These are phyloP conservation scores for Drosophila azteca DNA, from an alignment of 1,140 invertebrate genomes.

Conservation along the genomic window DNA sequence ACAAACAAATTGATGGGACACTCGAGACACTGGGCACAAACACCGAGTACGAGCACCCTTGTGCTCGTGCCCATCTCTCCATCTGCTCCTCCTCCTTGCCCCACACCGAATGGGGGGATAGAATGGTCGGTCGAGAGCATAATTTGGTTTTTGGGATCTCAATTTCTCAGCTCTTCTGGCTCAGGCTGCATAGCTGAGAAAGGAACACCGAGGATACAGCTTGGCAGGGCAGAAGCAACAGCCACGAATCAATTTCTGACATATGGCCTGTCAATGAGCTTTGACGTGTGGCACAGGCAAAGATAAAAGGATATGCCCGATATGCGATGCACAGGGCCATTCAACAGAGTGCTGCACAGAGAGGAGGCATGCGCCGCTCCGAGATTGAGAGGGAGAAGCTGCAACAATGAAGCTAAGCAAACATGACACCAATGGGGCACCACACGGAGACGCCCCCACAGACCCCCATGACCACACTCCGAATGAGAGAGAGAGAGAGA, in stretches of 20 bases:
- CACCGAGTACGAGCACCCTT: not conserved
- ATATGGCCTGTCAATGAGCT: slow-evolving; percentile 56
- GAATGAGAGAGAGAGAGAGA: not conserved
- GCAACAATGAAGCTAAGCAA: slow-evolving; percentile 21
- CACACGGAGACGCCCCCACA: not conserved
- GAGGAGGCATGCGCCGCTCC: not conserved
- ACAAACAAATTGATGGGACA: slow-evolving; percentile 46
- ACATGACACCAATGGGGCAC: slow-evolving; percentile 44
- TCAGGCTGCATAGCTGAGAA: slow-evolving; percentile 2
- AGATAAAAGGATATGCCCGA: slow-evolving; percentile 41
- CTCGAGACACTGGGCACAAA: slow-evolving; percentile 39
- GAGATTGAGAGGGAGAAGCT: not conserved
- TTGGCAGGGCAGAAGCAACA: not conserved
- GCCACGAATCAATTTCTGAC: slow-evolving; percentile 56
- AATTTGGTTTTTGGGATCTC: slow-evolving; percentile 48
- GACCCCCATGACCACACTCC: not conserved
- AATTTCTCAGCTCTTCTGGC: slow-evolving; percentile 28
- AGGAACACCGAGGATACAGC: not conserved
- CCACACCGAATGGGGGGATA: too few species aligned
- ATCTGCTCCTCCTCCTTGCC: too few species aligned
- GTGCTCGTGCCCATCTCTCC: too few species aligned
- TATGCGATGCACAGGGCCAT: not conserved
- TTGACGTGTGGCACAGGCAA: slow-evolving; percentile 42
- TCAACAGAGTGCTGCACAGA: slow-evolving; percentile 29
- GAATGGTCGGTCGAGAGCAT: slow-evolving; percentile 12